A percentile compares a stretch with the other conserved stretches of the same genome.
Conservation (phyloP, 1,140 invertebrate species). For the Coboldia fuscipes region DNA sequence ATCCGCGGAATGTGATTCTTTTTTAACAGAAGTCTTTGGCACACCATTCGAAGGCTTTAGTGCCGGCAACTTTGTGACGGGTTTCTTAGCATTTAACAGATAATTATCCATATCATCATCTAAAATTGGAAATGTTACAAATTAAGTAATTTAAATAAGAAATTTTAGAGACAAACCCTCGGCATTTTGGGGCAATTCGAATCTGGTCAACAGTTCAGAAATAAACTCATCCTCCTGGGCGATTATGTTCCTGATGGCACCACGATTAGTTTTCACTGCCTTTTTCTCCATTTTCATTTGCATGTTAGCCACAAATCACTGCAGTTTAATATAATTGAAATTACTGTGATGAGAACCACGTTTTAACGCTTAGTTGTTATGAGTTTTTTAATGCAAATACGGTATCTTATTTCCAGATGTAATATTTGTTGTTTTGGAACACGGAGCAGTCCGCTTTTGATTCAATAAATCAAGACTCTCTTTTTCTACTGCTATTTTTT, state of each 20-base stretch:
- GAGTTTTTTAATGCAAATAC: too few species aligned
- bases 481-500: too few species aligned
- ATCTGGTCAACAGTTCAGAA: conserved; percentile 5
- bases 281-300: too few species aligned
- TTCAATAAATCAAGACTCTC: too few species aligned
- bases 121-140: conserved; percentile 3
- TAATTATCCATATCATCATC: conserved; percentile 14
- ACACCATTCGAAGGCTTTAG: background rate
- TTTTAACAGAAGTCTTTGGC: conserved; percentile 7
- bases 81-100: conserved; percentile 7
- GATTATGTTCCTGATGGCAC: conserved; percentile 4
- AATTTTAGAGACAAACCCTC: conserved; percentile 2
- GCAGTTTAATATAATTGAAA: too few species aligned
- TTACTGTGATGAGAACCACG: too few species aligned
- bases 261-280: too few species aligned
- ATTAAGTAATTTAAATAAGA: background rate
- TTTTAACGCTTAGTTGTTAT: too few species aligned
- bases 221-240: conserved; percentile 8
- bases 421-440: too few species aligned
- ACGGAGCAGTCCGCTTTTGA: too few species aligned
- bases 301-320: too few species aligned
- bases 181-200: conserved; percentile 7
- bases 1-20: conserved; percentile 14
- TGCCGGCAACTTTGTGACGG: background rate
- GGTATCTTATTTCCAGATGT: too few species aligned